Conservation (phyloP, 2,888 invertebrate genomes). For the Dynastes hyllus region DNA sequence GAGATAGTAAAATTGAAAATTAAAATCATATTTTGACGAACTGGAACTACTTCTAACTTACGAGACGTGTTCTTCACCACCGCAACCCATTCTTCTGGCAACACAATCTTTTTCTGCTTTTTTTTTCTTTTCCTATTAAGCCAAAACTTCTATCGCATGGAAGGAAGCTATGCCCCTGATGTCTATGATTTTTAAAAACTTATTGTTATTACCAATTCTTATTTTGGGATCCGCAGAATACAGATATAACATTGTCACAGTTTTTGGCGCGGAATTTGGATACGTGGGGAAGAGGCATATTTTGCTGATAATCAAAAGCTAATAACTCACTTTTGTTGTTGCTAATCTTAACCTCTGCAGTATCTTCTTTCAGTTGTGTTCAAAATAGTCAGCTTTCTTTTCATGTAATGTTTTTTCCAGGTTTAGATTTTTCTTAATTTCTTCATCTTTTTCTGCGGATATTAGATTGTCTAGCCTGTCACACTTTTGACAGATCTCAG, state of each 20-base stretch:
- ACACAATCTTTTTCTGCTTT: neutral
- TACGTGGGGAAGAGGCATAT: constrained; percentile 13
- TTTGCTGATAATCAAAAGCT: constrained; percentile 28
- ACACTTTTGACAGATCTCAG: too few relatives aligned
- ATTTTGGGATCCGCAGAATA: constrained; percentile 30
- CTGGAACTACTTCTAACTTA: neutral
- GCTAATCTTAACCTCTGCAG: too few relatives aligned
- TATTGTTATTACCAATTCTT: constrained; percentile 44
- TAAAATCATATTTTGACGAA: neutral
- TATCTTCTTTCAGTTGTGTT: too few relatives aligned
- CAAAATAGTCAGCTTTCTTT: too few relatives aligned
- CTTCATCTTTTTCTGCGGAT: too few relatives aligned
- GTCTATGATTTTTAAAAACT: constrained; percentile 41
- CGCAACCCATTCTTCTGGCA: neutral
- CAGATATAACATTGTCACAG: constrained; percentile 21
- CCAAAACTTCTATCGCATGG: constrained; percentile 52
- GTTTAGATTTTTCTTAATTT: too few relatives aligned
- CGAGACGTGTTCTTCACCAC: neutral
- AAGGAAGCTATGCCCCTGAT: constrained; percentile 50
- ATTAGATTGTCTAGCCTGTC: too few relatives aligned
- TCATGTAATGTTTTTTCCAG: too few relatives aligned
- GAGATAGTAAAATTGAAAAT: neutral
- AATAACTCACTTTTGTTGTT: constrained; percentile 39
- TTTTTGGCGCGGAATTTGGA: constrained; percentile 40
- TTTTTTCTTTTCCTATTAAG: constrained; percentile 48